Evolutionary conservation across 2,888 invertebrate species (phyloP).

Genomic region (Latrodectus elegans): DNA sequence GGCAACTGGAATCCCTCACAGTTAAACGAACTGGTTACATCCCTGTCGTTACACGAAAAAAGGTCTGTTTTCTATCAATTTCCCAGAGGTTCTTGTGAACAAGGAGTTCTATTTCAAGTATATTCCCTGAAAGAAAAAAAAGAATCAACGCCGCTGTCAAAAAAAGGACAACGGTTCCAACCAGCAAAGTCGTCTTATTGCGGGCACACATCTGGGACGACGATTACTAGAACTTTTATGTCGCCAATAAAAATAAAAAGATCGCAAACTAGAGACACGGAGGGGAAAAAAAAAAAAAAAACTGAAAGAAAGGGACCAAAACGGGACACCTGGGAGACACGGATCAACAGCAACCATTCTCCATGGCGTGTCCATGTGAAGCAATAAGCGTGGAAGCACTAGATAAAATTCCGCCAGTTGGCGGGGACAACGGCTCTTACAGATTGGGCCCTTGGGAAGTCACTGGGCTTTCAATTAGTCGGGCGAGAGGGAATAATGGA

Average conservation of each 20-base stretch:
- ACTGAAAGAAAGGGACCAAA: background rate
- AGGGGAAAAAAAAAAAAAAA: background rate
- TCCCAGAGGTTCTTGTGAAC: background rate
- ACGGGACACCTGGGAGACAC: background rate
- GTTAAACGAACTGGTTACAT: background rate
- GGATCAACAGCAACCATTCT: background rate
- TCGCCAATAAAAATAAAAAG: slow-evolving; percentile 14
- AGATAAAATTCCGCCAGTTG: slow-evolving; percentile 42
- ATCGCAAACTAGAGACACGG: slow-evolving; percentile 1
- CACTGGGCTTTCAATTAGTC: slow-evolving; percentile 38
- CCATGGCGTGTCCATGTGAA: background rate
- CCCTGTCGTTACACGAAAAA: background rate
- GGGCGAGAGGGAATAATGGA: slow-evolving; percentile 1
- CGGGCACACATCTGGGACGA: slow-evolving; percentile 29
- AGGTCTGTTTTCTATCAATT: background rate
- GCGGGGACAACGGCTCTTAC: slow-evolving; percentile 7
- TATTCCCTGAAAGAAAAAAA: slow-evolving; percentile 5
- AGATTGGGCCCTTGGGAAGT: slow-evolving; percentile 16
- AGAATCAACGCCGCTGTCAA: slow-evolving; percentile 10
- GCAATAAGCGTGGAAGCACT: slow-evolving; percentile 16
- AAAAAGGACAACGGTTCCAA: slow-evolving; percentile 26
- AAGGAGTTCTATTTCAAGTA: slow-evolving; percentile 4
- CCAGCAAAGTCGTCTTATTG: background rate
- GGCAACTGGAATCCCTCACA: too few species aligned
- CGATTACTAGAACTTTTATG: slow-evolving; percentile 36